Evolutionary conservation across 2,113 vertebrate genomes (phyloP), one percentile per base, ranked within the genome.

Genomic region (Paraplagusia blochii): DNA sequence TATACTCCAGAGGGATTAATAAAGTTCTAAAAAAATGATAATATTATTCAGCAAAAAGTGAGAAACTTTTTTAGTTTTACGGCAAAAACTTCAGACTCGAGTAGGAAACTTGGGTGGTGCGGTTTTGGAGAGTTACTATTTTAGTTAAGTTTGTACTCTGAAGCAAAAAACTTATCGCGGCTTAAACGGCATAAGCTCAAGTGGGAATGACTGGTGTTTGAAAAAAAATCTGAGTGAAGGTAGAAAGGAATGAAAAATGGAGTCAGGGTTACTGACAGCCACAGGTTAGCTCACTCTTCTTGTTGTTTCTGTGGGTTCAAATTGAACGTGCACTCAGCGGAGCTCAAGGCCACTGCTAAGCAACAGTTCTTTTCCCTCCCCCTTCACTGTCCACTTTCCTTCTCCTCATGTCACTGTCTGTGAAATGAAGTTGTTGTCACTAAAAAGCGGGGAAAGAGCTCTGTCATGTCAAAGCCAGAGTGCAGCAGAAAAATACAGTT

Each of bases 271-370:
- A 52, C 34, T 47, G 58, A 76, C 55, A 80, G 65, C 44, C 47
- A 70, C 49, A 68, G 59, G 76, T 66, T 58, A 44, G 50, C 44
- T 44, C 56, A 69, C 68, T 83, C 60, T 71, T 81, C n/a, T 79
- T 77, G 73, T 65, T 48, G 66, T 46, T n/a, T 54, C 63, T 61
- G 50, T 9, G 34, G 52, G 58, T 56, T 60, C 33, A 56, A 69
- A 74, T 71, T 68, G 53, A 60, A 74, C 67, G 67, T 54, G 50
- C 8, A 6, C 70, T 65, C 60, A 44, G 44, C 63, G 44, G 69
- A 61, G 43, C 48, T 79, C 43, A 13, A 34, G 42, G 69, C 44
- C 43, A 71, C 48, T 76, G 57, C 64, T 70, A 65, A 70, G 75
- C 61, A 62, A 76, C 22, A 1, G 14, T 63, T 53, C n/a, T n/a